phyloP scores from a whole-genome alignment of 2,113 vertebrate genomes.

The Marmota flaviventris region DNA sequence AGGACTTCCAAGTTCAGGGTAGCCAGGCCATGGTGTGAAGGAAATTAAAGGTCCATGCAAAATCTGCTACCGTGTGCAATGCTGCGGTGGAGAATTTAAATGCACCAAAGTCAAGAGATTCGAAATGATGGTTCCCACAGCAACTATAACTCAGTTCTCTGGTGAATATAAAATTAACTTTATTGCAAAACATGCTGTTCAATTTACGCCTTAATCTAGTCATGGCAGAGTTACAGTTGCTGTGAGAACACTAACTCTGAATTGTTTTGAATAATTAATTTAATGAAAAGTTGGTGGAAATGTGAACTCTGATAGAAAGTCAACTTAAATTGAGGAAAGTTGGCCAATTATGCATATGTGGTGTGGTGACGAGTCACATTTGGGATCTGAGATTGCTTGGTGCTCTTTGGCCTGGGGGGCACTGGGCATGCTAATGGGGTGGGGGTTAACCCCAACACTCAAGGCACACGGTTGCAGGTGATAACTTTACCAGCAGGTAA shows the following conservation, averaged over 20 bases:
- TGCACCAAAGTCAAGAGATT: constrained; percentile 80
- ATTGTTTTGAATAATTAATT: constrained; percentile 81
- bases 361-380: neutral
- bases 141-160: constrained; percentile 83
- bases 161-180: constrained; percentile 83
- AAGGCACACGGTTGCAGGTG: neutral
- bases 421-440: neutral
- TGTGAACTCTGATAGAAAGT: constrained; percentile 78
- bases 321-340: constrained; percentile 81
- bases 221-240: constrained; percentile 77
- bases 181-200: constrained; percentile 83
- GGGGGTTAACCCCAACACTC: neutral
- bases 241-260: constrained; percentile 77
- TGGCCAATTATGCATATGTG: neutral
- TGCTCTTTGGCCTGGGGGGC: neutral
- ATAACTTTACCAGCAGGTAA: neutral
- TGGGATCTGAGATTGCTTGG: neutral
- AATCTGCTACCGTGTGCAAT: constrained; percentile 68
- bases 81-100: constrained; percentile 77
- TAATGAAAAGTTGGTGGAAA: constrained; percentile 76
- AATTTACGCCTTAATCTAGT: constrained; percentile 83
- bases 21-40: constrained; percentile 42
- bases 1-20: constrained; percentile 64
- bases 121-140: constrained; percentile 81
- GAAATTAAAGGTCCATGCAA: constrained; percentile 71